Conservation (phyloP, 2,888 invertebrate species). For the Nezara viridula region DNA sequence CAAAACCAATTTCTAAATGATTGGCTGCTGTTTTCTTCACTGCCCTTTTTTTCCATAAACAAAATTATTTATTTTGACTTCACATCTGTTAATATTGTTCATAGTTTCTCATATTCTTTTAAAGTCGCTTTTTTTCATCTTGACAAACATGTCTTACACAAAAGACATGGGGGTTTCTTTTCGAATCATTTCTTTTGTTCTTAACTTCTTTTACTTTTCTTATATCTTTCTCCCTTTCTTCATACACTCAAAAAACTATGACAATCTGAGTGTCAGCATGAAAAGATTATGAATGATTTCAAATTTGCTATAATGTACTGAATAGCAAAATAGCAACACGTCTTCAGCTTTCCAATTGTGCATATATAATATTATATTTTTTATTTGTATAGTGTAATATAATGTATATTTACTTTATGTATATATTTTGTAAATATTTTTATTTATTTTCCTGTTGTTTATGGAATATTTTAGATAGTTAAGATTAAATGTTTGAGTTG, state of each 20-base stretch:
- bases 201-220: constrained; percentile 51
- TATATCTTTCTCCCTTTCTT: constrained; percentile 54
- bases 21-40: constrained; percentile 47
- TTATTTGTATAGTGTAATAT: constrained; percentile 57
- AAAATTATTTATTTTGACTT: constrained; percentile 35
- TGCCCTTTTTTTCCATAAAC: not conserved
- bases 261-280: constrained; percentile 62
- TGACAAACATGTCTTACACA: constrained; percentile 20
- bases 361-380: constrained; percentile 54
- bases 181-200: constrained; percentile 51
- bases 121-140: constrained; percentile 21
- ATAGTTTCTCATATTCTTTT: constrained; percentile 36
- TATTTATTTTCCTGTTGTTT: constrained; percentile 33
- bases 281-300: constrained; percentile 1
- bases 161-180: constrained; percentile 54
- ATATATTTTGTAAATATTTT: constrained; percentile 22
- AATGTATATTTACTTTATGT: constrained; percentile 54
- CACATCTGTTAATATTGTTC: constrained; percentile 39
- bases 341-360: constrained; percentile 57
- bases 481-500: not conserved
- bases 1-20: constrained; percentile 52
- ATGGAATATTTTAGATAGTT: not conserved
- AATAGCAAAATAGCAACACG: constrained; percentile 63
- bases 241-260: constrained; percentile 61
- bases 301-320: constrained; percentile 56